phyloP scores from a whole-genome alignment of 92 coral and sea anemone genomes.

The Epizoanthus fatuus region DNA sequence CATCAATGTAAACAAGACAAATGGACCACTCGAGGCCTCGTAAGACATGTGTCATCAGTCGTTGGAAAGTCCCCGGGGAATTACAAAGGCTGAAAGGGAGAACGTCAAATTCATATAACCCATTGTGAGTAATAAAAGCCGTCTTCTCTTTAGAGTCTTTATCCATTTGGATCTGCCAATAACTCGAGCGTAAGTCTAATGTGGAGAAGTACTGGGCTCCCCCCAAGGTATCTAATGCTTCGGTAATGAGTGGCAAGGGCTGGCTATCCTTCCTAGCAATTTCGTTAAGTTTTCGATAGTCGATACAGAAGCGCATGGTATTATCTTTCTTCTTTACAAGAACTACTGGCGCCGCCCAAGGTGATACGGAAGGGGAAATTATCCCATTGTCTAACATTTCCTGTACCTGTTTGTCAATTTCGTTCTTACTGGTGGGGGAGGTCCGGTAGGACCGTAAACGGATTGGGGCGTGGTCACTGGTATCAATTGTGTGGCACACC shows the following conservation, averaged over 20 bases:
- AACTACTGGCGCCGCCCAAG: constrained; percentile 60
- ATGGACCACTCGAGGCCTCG: constrained; percentile 60
- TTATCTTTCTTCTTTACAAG: constrained; percentile 64
- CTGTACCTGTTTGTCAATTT: constrained; percentile 59
- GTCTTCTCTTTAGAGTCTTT: constrained; percentile 59
- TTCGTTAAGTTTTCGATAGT: constrained; percentile 49
- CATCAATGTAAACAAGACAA: constrained; percentile 68
- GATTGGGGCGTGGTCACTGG: constrained; percentile 66
- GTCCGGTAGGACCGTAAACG: constrained; percentile 65
- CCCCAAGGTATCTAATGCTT: constrained; percentile 63
- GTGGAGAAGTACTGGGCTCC: constrained; percentile 66
- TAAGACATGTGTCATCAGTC: constrained; percentile 55
- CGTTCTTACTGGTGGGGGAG: constrained; percentile 27
- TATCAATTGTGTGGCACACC: constrained; percentile 65
- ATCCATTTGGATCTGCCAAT: constrained; percentile 64
- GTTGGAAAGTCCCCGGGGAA: constrained; percentile 76
- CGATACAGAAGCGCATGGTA: constrained; percentile 56
- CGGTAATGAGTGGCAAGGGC: constrained; percentile 61
- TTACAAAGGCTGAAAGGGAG: constrained; percentile 72
- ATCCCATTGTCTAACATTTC: constrained; percentile 58
- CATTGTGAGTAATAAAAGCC: constrained; percentile 70
- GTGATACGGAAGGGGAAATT: constrained; percentile 58
- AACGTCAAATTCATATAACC: constrained; percentile 60
- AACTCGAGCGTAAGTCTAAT: constrained; percentile 71
- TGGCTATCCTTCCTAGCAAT: constrained; percentile 48